Evolutionary conservation across 2,888 invertebrate species (phyloP).

Genomic region (Reticulitermes lucifugus): DNA sequence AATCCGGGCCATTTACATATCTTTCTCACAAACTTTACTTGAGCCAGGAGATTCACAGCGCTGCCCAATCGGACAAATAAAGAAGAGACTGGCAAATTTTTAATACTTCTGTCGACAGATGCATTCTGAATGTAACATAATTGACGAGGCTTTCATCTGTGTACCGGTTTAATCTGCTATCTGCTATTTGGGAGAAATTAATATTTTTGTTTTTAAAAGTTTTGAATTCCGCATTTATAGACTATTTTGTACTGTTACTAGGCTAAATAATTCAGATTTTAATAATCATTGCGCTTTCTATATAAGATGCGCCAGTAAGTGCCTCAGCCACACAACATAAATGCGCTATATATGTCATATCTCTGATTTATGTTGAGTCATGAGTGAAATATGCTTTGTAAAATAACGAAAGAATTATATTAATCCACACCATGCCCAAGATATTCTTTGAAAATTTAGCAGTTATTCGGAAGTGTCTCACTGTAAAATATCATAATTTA

Average conservation of each 20-base stretch:
- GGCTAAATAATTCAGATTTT: neutral
- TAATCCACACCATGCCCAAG: too few relatives aligned
- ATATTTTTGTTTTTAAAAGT: conserved; percentile 2
- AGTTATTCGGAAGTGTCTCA: too few relatives aligned
- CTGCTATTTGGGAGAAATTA: neutral
- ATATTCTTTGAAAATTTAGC: too few relatives aligned
- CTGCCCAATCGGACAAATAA: too few relatives aligned
- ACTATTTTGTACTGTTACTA: neutral
- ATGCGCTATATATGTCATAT: neutral
- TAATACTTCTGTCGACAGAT: neutral
- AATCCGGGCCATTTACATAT: too few relatives aligned
- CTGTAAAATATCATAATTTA: too few relatives aligned
- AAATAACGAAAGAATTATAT: too few relatives aligned
- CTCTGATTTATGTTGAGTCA: too few relatives aligned
- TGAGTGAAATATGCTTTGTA: too few relatives aligned
- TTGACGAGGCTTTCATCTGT: neutral
- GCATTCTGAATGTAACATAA: neutral
- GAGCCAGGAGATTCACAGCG: too few relatives aligned
- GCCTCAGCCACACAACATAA: neutral
- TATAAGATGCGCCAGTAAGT: neutral
- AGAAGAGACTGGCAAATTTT: neutral
- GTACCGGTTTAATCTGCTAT: neutral
- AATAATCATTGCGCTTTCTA: neutral
- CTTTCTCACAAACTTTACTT: too few relatives aligned
- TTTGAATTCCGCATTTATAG: neutral